Evolutionary conservation across 30 jellyfish, hydroid and myxozoan species (phyloP).

Genomic region (Aurelia sp.): DNA sequence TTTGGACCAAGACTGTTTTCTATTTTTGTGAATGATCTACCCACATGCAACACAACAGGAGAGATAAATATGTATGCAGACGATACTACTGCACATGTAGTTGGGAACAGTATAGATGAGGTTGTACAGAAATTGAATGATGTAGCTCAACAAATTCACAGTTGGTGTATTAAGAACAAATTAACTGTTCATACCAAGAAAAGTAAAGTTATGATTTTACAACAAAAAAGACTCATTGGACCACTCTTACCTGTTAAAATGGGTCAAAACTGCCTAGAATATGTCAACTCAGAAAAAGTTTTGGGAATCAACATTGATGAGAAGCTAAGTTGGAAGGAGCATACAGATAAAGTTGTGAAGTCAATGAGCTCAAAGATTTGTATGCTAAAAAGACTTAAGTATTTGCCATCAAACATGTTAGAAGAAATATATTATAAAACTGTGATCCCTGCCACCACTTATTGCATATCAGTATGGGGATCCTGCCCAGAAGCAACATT

Average conservation of each 20-base stretch:
- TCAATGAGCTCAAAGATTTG: slow-evolving; percentile 55
- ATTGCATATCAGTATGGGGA: slow-evolving; percentile 71
- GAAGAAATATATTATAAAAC: slow-evolving; percentile 60
- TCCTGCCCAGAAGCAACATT: slow-evolving; percentile 46
- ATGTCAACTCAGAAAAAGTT: slow-evolving; percentile 24
- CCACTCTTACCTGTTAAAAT: slow-evolving; percentile 66
- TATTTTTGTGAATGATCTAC: slow-evolving; percentile 60
- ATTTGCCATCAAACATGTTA: slow-evolving; percentile 44
- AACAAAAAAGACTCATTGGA: slow-evolving; percentile 38
- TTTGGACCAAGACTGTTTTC: slow-evolving; percentile 62
- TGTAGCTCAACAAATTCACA: slow-evolving; percentile 31
- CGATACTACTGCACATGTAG: slow-evolving; percentile 52
- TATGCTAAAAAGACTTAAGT: slow-evolving; percentile 40
- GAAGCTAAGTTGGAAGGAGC: slow-evolving; percentile 60
- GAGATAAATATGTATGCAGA: slow-evolving; percentile 71
- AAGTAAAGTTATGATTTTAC: slow-evolving; percentile 49
- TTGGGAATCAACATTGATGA: slow-evolving; percentile 67
- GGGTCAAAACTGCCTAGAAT: slow-evolving; percentile 56
- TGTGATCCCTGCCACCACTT: slow-evolving; percentile 44
- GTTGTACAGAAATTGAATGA: slow-evolving; percentile 26
- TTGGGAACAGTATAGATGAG: slow-evolving; percentile 73
- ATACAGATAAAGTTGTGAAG: slow-evolving; percentile 43
- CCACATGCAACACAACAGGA: slow-evolving; percentile 61
- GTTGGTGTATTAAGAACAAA: slow-evolving; percentile 53
- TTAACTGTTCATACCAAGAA: slow-evolving; percentile 53